Evolutionary conservation across 2,888 invertebrate species (phyloP).

Genomic region (Chymomyza fuscimana): DNA sequence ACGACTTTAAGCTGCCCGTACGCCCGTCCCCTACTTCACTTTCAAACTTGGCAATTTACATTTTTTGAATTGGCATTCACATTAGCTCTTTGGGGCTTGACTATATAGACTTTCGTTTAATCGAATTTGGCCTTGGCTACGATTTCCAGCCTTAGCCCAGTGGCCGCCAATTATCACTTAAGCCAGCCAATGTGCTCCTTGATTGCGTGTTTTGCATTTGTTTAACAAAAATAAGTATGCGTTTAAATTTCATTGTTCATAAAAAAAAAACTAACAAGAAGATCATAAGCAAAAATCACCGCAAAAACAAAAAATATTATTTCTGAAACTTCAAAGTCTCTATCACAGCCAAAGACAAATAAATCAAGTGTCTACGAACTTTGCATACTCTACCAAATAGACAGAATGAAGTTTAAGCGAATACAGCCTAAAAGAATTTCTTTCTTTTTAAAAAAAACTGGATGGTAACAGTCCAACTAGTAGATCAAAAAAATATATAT

Average conservation of each 20-base stretch:
- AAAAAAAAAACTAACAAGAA: neutral
- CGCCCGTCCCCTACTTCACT: neutral
- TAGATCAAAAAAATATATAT: no score
- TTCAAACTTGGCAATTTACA: slow-evolving; percentile 4
- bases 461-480: no score
- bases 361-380: neutral
- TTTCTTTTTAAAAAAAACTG: no score
- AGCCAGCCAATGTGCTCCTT: slow-evolving; percentile 34
- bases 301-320: neutral
- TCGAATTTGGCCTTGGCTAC: neutral
- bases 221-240: slow-evolving; percentile 39
- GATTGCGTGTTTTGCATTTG: neutral
- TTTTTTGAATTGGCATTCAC: slow-evolving; percentile 4
- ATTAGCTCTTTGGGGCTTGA: neutral
- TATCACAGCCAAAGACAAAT: neutral
- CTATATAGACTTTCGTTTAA: neutral
- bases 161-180: slow-evolving; percentile 73
- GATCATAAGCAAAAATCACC: neutral
- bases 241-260: slow-evolving; percentile 71
- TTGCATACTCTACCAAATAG: neutral
- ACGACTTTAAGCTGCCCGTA: neutral
- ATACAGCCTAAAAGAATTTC: no score
- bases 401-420: no score
- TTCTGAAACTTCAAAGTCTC: no score
- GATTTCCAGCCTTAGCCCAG: slow-evolving; percentile 24